Percentiles rank a stretch among this genome's conserved stretches.
These are phyloP conservation scores for Egretta garzetta DNA, from an alignment of 2,113 vertebrate species.

Conservation along the genomic window DNA sequence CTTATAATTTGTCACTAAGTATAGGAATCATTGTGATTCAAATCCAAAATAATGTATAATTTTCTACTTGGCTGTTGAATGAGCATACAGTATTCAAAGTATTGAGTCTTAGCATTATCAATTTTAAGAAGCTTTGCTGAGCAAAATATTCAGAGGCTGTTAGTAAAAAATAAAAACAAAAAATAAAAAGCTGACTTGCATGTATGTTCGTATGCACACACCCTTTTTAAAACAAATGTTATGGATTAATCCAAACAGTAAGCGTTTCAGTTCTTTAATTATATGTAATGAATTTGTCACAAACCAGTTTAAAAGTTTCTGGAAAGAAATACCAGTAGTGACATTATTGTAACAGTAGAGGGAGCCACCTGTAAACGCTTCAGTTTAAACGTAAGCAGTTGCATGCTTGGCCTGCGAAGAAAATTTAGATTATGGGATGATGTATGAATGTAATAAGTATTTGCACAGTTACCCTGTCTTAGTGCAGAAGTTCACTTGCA, in stretches of 20 bases:
- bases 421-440: neutral
- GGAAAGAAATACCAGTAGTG: neutral
- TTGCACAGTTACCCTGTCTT: neutral
- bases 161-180: neutral
- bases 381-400: neutral
- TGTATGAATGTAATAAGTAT: neutral
- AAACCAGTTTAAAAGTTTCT: neutral
- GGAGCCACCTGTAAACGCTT: neutral
- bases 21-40: neutral
- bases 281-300: neutral
- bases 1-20: neutral
- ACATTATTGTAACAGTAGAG: neutral
- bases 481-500: neutral
- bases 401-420: neutral
- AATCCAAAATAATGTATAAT: neutral
- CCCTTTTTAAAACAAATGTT: neutral
- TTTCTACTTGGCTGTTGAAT: neutral
- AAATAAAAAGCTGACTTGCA: neutral
- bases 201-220: neutral
- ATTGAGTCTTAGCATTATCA: neutral
- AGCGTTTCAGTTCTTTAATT: neutral
- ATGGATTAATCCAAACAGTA: neutral
- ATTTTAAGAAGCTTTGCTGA: neutral
- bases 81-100: neutral
- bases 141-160: neutral